Percentiles rank a stretch among this genome's conserved stretches.
Conservation (phyloP, 1,140 invertebrate genomes). For the Apis dorsata region DNA sequence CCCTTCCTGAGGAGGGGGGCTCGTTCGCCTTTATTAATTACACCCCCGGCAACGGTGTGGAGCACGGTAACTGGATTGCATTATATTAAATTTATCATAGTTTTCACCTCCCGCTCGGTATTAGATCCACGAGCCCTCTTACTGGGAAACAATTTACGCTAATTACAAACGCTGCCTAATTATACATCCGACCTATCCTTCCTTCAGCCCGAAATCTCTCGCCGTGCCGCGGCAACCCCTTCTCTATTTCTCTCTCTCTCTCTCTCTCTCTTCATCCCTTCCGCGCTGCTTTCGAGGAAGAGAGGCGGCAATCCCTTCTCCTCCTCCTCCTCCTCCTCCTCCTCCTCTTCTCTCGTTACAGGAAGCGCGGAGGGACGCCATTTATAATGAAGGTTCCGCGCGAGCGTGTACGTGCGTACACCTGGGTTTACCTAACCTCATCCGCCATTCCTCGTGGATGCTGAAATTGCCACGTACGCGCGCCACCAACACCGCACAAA, state of each 20-base stretch:
- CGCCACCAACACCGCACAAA: conserved; percentile 22
- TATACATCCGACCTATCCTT: conserved; percentile 70
- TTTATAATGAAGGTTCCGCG: conserved; percentile 76
- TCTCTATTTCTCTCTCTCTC: conserved; percentile 45
- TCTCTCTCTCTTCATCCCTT: neutral
- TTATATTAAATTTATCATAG: conserved; percentile 67
- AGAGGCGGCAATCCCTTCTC: neutral
- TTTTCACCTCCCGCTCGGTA: conserved; percentile 59
- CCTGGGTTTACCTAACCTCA: conserved; percentile 34
- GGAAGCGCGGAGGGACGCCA: conserved; percentile 66
- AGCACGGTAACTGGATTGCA: conserved; percentile 56
- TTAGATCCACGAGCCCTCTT: conserved; percentile 63
- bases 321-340: no score
- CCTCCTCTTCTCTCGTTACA: conserved; percentile 60
- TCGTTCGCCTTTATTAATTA: conserved; percentile 60
- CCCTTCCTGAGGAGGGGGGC: neutral
- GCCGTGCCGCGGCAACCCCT: conserved; percentile 40
- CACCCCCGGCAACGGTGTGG: neutral
- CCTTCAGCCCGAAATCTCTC: conserved; percentile 64
- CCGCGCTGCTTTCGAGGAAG: neutral
- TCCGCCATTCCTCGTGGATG: conserved; percentile 21
- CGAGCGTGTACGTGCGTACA: conserved; percentile 51
- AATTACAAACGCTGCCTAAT: conserved; percentile 78
- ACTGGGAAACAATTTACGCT: conserved; percentile 79
- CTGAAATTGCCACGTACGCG: conserved; percentile 26